Evolutionary conservation across 2,888 invertebrate genomes (phyloP), one percentile per base, ranked within the genome.

Genomic region (Agapostemon virescens): DNA sequence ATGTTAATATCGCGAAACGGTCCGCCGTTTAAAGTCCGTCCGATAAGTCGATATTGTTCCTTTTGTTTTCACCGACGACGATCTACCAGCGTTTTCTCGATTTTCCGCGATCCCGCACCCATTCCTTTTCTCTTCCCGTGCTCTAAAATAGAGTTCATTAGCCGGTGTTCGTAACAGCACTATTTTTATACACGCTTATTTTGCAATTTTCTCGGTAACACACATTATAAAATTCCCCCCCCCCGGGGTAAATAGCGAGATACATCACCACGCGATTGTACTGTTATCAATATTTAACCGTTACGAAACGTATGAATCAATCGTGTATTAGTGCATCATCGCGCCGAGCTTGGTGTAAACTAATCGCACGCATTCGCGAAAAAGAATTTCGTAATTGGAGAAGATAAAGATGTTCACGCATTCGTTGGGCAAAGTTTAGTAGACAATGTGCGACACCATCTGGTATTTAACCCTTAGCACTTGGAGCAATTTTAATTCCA

Each of bases 1-100:
- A 74, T 49, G 78, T 82, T 77, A 70, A 77, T 82, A 75, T 61
- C 77, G 66, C 45, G 63, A 38, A 72, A 69, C 72, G 68, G 78
- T 74, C 64, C 66, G 30, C 45, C 64, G 77, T 68, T 74, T 77
- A 71, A 73, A 81, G 77, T 69, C 45, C 52, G 20, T 13, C 20
- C 72, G 77, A 77, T 74, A 77, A 73, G 55, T n/a, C 58, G 45
- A 52, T 33, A 55, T 69, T 1, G 66, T 68, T 11, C 30, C n/a
- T 36, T 69, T 67, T 66, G 66, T 79, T 36, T 45, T 17, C 15
- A 20, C 38, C 30, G 15, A 15, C 17, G 23, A 5, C 23, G 49
- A 55, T 63, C 9, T 61, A 63, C 36, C 42, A 30, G 15, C 15
- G 20, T 26, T 23, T 20, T 23, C 66, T 42, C 26, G 40, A 40